Percentiles rank a stretch among this genome's conserved stretches.
Evolutionary conservation across 37 sponge, comb jelly and placozoan species (phyloP).

Genomic region (Ephydatia muelleri): DNA sequence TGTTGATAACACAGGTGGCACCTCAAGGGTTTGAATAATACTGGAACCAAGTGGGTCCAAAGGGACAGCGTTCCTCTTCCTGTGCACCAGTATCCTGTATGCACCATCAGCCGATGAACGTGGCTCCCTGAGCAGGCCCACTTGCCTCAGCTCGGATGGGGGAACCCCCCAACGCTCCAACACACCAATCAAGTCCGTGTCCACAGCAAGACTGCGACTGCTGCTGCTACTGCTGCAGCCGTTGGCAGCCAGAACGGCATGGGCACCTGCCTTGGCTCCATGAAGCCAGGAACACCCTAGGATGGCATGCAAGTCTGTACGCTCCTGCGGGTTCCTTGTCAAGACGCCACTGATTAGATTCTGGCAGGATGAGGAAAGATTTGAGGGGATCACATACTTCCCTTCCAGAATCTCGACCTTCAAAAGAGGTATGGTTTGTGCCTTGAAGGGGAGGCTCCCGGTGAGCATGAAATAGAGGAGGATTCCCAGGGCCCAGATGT

Average conservation of each 20-base stretch:
- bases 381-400: constrained; percentile 50
- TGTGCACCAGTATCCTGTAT: constrained; percentile 59
- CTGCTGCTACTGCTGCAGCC: not conserved
- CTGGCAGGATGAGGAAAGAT: constrained; percentile 12
- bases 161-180: constrained; percentile 18
- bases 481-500: constrained; percentile 88
- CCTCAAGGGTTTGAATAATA: not conserved
- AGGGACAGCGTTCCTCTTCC: not conserved
- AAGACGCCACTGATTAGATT: constrained; percentile 46
- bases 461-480: constrained; percentile 76
- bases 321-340: constrained; percentile 15
- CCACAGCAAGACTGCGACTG: not conserved
- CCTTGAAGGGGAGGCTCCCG: constrained; percentile 74
- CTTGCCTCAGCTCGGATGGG: not conserved
- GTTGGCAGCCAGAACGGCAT: not conserved
- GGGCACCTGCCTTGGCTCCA: not conserved
- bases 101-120: constrained; percentile 49
- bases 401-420: constrained; percentile 71
- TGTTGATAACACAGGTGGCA: not conserved
- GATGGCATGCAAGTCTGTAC: constrained; percentile 11
- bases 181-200: constrained; percentile 4
- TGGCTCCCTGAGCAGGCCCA: constrained; percentile 27
- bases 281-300: constrained; percentile 27
- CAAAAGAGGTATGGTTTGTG: constrained; percentile 54
- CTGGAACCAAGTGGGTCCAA: not conserved